Evolutionary conservation across 1,140 invertebrate genomes (phyloP).

Genomic region (Trichomalopsis sarcophagae): DNA sequence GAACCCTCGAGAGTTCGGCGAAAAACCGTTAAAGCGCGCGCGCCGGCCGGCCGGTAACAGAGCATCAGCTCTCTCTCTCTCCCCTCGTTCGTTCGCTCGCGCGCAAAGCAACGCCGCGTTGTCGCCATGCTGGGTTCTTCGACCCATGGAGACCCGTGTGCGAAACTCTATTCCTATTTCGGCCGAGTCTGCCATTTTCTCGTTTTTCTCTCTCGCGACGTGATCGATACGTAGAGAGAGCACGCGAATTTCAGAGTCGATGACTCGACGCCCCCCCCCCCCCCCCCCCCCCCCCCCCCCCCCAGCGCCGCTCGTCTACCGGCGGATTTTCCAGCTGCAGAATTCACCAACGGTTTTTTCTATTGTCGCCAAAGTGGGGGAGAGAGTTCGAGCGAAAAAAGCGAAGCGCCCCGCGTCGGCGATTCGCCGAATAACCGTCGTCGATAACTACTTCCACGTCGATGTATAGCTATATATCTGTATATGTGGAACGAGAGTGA

Average conservation of each 20-base stretch:
- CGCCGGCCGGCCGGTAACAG: conserved; percentile 55
- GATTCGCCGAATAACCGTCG: not conserved
- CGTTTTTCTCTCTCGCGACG: too few relatives aligned
- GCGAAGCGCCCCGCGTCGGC: not conserved
- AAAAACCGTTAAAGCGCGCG: conserved; percentile 56
- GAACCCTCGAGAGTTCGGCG: conserved; percentile 42
- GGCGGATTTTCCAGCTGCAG: not conserved
- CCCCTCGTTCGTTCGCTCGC: not conserved
- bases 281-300: not conserved
- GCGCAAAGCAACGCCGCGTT: not conserved
- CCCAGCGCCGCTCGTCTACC: too few relatives aligned
- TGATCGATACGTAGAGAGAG: not conserved
- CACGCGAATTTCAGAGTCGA: not conserved
- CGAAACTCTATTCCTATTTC: not conserved
- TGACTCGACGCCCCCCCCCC: not conserved
- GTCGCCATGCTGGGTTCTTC: conserved; percentile 25
- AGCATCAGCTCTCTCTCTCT: not conserved
- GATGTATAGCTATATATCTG: not conserved
- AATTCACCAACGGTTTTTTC: conserved; percentile 40
- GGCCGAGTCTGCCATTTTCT: not conserved
- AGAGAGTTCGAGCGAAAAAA: not conserved
- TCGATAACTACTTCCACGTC: not conserved
- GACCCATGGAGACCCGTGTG: not conserved
- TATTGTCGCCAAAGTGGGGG: not conserved
- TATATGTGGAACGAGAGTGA: not conserved